Evolutionary conservation across 2,797 vertebrate species (phyloP), one percentile per base, ranked within the genome.

Genomic region (Chaenodraco wilsoni): DNA sequence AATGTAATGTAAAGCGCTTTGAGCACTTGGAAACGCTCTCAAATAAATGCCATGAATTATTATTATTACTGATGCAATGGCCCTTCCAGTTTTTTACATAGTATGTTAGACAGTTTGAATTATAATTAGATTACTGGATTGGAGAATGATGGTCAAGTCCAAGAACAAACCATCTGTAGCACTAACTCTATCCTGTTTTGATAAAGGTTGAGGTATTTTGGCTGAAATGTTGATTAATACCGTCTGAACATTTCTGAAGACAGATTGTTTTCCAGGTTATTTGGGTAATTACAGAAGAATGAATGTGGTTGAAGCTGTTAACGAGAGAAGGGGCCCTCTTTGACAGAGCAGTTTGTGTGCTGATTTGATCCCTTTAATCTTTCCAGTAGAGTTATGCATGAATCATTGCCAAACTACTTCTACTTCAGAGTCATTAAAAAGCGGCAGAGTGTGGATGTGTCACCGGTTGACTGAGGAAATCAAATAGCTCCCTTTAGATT

Each of bases 111-210:
- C 0, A 55, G 55, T 33, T 37, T 37, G 33, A 37, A 37, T 45
- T 23, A 45, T 21, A 37, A 44, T n/a, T 60, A 59, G 50, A 33
- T 40, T 62, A 31, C 60, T 74, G 55, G 66, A 74, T 16, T 59
- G 2, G 13, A 51, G 54, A 27, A 17, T 10, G 46, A 58, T 8
- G 12, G 3, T 14, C 3, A 49, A 66, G 55, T 57, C 71, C 45
- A 64, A 62, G 57, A 41, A 77, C 48, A 57, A 81, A 72, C 48
- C 69, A 59, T 70, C 60, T 58, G 75, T 61, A 64, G 74, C 23
- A 23, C 7, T 7, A 37, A 37, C 33, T 9, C 19, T 2, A 48
- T 68, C 58, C 41, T 12, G 21, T 66, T 58, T 62, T 51, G 56
- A 67, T n/a, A 9, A 63, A 74, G 70, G 60, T 16, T 4, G 9